These are phyloP conservation scores for Apostichopus parvimensis DNA, from an alignment of 35 echinoderm and acorn worm species.

Conservation along the genomic window DNA sequence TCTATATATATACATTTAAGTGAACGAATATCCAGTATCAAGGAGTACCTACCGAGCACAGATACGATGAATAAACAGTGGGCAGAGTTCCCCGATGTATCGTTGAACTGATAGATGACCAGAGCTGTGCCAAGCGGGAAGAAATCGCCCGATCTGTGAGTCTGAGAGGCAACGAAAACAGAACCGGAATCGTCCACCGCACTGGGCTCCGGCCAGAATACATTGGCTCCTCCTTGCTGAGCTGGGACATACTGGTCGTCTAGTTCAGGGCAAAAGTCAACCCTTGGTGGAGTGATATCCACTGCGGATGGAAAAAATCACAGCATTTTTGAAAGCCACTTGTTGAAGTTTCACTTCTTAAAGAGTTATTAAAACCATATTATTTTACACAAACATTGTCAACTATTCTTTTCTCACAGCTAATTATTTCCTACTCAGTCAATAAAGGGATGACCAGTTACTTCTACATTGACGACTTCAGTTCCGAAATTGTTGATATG, in stretches of 20 bases:
- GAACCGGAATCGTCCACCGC: constrained; percentile 35
- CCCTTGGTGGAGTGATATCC: constrained; percentile 39
- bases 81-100: constrained; percentile 43
- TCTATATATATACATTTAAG: too few relatives aligned
- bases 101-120: constrained; percentile 11
- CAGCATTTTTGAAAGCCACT: too few relatives aligned
- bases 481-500: background rate
- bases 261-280: constrained; percentile 16
- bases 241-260: background rate
- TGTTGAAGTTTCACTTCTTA: too few relatives aligned
- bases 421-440: too few relatives aligned
- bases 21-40: too few relatives aligned
- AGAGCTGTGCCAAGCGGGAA: constrained; percentile 2
- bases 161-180: background rate
- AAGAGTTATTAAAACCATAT: too few relatives aligned
- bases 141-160: background rate
- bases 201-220: constrained; percentile 18
- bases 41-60: background rate
- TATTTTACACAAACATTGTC: too few relatives aligned
- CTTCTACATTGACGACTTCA: too few relatives aligned
- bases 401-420: too few relatives aligned
- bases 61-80: constrained; percentile 7
- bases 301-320: constrained; percentile 11
- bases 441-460: too few relatives aligned
- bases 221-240: background rate